These are phyloP conservation scores for Scalopus aquaticus DNA, from an alignment of 2,113 vertebrate species.

Conservation along the genomic window DNA sequence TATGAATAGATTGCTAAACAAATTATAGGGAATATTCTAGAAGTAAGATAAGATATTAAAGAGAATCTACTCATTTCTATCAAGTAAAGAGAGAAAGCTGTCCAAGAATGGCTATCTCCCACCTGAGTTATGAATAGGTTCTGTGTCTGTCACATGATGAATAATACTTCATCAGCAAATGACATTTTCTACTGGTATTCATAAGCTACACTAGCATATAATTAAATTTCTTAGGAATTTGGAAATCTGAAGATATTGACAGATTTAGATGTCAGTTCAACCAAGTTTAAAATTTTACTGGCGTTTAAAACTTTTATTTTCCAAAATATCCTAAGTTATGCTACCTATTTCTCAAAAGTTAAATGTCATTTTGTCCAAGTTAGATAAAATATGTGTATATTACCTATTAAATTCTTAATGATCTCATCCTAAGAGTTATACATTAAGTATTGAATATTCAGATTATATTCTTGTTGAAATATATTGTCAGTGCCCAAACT, in stretches of 20 bases:
- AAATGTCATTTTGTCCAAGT: not conserved
- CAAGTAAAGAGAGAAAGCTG: not conserved
- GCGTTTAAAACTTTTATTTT: constrained; percentile 4
- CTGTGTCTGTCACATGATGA: not conserved
- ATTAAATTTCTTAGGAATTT: not conserved
- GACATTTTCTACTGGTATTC: not conserved
- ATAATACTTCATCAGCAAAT: not conserved
- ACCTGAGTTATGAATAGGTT: not conserved
- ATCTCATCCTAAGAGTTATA: not conserved
- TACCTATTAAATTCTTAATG: not conserved
- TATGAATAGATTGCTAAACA: not conserved
- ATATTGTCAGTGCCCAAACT: not conserved
- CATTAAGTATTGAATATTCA: not conserved
- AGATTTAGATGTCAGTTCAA: not conserved
- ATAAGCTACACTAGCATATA: not conserved
- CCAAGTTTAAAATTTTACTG: not conserved
- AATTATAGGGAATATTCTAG: not conserved
- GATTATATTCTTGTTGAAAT: not conserved
- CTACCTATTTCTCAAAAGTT: not conserved
- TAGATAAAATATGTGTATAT: not conserved
- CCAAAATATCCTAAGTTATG: not conserved
- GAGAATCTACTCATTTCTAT: not conserved
- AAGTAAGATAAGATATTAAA: not conserved
- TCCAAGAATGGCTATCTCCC: not conserved
- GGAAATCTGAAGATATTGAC: not conserved